Base-by-base conservation (phyloP, 2,888 invertebrate genomes). In the Pristionchus maxplancki region DNA sequence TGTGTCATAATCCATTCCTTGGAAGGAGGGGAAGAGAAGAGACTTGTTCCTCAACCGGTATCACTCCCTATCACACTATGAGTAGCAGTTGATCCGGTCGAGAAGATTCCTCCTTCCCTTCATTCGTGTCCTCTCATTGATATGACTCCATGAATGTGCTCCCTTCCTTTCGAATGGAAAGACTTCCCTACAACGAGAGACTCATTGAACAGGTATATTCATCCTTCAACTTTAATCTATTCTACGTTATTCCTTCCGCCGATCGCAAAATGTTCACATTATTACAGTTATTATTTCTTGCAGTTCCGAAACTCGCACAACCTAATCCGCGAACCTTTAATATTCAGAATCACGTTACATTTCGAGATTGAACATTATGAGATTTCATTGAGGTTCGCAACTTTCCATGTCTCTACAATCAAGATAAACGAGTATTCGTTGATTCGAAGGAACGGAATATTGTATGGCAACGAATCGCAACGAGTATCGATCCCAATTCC, bases 361-460 rank as follows among this genome's bases (percentile, higher is more conserved):
- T n/a, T n/a, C n/a, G n/a, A n/a, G n/a, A n/a, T n/a, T n/a, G n/a
- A n/a, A n/a, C n/a, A n/a, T n/a, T n/a, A n/a, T n/a, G n/a, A n/a
- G n/a, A n/a, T n/a, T n/a, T n/a, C n/a, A n/a, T n/a, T n/a, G 34
- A 89, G 84, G 74, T 90, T 44, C 31, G 87, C 50, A 91, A 92
- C 28, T 91, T 93, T 89, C 94, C 94, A 13, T 93, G 92, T 53
- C 90, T 94, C n/a, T 94, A 94, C 90, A 94, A 94, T 88, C 94
- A 94, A 86, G 91, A 93, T 8, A 90, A 92, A 86, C 90, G 90
- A 44, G 89, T 90, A 53, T 91, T 90, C 81, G 92, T 92, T 48
- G 93, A 93, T 78, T 90, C 91, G 15, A 90, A 88, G 48, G 93
- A 94, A 88, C 82, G 94, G 34, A 93, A 92, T 71, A 87, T 91